Base-by-base conservation (phyloP, 2,797 vertebrate species). In the Rhinatrema bivittatum region DNA sequence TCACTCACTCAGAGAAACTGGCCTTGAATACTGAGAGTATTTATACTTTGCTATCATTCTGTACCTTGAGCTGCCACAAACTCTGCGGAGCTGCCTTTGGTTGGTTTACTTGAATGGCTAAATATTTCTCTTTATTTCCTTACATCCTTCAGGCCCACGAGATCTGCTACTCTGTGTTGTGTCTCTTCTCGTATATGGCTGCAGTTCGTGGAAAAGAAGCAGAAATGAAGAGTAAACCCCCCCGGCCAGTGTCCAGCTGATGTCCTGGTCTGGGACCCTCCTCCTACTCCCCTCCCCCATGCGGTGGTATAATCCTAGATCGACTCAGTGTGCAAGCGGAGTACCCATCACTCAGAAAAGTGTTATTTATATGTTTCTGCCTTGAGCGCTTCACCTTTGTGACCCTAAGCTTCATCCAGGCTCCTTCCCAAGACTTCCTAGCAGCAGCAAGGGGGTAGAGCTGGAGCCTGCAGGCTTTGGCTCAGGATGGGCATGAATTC, bases 101-200 rank as follows among this genome's bases (percentile, higher is more conserved):
- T n/a, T n/a, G n/a, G n/a, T n/a, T n/a, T n/a, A n/a, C n/a, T n/a
- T n/a, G n/a, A n/a, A n/a, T n/a, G n/a, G n/a, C n/a, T n/a, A n/a
- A n/a, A n/a, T n/a, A n/a, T n/a, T 19, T 55, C 14, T 54, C 22
- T 29, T 60, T 51, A 53, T 55, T 50, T 49, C 55, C 23, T 46
- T 4, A 48, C 47, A 40, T 43, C 25, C 52, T 46, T 13, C 76
- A 99, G 96, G 96, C 96, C 56, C 90, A 98, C 45, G 93, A 99
- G 85, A 99, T 99, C 89, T 99, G 96, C 87, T 99, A 99, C 81
- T 98, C 95, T 0, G 96, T 99, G 78, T 82, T 99, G 74, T 99
- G 96, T 85, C 94, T 98, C 65, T 98, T 99, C 89, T 99, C 95
- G 20, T 98, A 98, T 1, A 89, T 99, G 88, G 96, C 96, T 27